Percentiles rank a stretch among this genome's conserved stretches.
phyloP scores from a whole-genome alignment of 2,888 invertebrate genomes.

The Lithodes maja region DNA sequence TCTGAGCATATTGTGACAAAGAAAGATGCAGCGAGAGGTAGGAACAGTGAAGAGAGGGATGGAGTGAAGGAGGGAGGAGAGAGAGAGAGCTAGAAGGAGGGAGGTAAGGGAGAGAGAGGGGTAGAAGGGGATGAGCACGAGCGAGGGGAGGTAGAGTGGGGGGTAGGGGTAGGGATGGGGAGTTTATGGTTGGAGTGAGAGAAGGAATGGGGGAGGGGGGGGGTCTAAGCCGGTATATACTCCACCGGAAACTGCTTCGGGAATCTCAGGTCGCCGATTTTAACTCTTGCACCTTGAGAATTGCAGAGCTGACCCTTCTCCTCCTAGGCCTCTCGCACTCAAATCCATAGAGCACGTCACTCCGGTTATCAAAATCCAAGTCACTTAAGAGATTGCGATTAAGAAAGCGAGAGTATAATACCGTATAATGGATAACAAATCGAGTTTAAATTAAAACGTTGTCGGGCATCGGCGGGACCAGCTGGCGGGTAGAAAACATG shows the following conservation, averaged over 20 bases:
- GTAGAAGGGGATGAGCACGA: background rate
- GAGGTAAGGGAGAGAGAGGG: background rate
- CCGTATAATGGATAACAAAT: background rate
- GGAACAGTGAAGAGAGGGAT: background rate
- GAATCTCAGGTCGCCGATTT: constrained; percentile 33
- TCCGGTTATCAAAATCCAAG: too few relatives aligned
- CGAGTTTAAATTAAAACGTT: constrained; percentile 14
- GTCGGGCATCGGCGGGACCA: background rate
- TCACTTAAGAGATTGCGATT: background rate
- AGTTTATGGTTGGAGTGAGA: background rate
- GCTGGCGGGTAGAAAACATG: constrained; percentile 31
- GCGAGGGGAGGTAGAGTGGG: background rate
- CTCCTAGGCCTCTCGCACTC: background rate
- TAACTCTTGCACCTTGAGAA: background rate
- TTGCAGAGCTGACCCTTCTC: background rate
- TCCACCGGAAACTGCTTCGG: constrained; percentile 25
- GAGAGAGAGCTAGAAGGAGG: background rate
- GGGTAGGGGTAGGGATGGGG: background rate
- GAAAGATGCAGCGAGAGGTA: background rate
- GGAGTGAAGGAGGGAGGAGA: background rate
- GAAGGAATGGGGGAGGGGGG: background rate
- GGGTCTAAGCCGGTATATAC: constrained; percentile 5
- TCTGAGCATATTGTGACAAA: background rate
- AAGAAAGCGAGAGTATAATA: background rate
- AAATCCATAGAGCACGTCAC: too few relatives aligned